A percentile compares a stretch with the other conserved stretches of the same genome.
Conservation (phyloP, 2,113 vertebrate species). For the Tichodroma muraria region DNA sequence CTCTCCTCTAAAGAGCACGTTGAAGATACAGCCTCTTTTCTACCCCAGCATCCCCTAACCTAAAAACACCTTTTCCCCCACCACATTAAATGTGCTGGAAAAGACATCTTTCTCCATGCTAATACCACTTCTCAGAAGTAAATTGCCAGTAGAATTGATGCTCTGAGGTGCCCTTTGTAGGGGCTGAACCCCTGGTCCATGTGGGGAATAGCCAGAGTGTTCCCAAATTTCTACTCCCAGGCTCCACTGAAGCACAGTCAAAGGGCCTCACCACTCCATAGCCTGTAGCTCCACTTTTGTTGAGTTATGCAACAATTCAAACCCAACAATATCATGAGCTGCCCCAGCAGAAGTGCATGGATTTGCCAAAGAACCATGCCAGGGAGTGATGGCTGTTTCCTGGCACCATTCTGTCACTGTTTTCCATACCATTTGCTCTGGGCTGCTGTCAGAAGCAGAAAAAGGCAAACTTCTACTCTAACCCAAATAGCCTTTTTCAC, state of each 20-base stretch:
- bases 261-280: not conserved
- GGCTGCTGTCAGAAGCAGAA: not conserved
- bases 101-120: not conserved
- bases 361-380: not conserved
- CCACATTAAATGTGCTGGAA: not conserved
- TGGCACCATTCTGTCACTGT: not conserved
- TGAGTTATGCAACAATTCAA: not conserved
- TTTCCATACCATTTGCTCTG: not conserved
- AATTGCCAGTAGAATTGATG: not conserved
- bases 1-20: not conserved
- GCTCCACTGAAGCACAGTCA: not conserved
- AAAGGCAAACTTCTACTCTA: not conserved
- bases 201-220: fast-evolving
- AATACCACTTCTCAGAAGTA: not conserved
- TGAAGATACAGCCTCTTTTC: not conserved
- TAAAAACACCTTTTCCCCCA: not conserved
- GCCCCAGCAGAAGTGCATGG: not conserved
- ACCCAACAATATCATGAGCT: fast-evolving
- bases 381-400: not conserved
- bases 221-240: not conserved
- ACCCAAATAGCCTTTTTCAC: not conserved
- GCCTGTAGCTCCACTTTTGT: not conserved
- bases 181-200: not conserved
- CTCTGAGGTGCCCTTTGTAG: not conserved
- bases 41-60: not conserved